Conservation (phyloP, 2,888 invertebrate genomes). For the Steinernema hermaphroditum region DNA sequence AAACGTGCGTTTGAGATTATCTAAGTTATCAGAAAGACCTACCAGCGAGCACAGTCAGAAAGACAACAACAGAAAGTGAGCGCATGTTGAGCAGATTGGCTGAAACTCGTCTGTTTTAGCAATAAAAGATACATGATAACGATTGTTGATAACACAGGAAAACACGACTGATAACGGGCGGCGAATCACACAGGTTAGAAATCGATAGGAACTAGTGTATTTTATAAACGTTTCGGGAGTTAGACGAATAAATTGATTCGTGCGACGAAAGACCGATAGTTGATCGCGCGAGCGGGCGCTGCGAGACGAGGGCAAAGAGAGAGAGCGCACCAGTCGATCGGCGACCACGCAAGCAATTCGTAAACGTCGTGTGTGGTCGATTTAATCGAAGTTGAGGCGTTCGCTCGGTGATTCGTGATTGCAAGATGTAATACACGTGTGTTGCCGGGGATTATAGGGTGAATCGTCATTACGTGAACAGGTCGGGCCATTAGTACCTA, state of each 20-base stretch:
- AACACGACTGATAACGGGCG: not conserved
- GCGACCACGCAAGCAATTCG: constrained; percentile 6
- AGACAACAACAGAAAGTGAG: constrained; percentile 8
- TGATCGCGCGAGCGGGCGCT: constrained; percentile 24
- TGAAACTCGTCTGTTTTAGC: not conserved
- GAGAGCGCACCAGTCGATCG: not conserved
- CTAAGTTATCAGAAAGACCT: not conserved
- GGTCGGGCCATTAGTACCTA: too few species aligned
- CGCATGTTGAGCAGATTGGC: constrained; percentile 26
- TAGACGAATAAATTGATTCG: constrained; percentile 25
- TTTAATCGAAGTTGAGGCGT: too few species aligned
- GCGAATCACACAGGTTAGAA: not conserved
- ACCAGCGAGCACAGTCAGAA: constrained; percentile 12
- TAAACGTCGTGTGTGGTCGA: constrained; percentile 3
- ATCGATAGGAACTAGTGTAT: constrained; percentile 6
- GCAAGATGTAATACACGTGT: too few species aligned
- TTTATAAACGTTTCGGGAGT: constrained; percentile 11
- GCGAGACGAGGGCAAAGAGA: not conserved
- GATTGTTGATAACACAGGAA: not conserved
- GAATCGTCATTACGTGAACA: too few species aligned
- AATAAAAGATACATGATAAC: not conserved
- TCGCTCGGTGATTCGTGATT: too few species aligned
- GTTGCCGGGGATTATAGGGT: too few species aligned
- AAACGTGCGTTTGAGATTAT: not conserved
- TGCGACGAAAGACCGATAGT: constrained; percentile 30